Evolutionary conservation across 2,888 invertebrate genomes (phyloP), one percentile per base, ranked within the genome.

Genomic region (Pandemis heparana): DNA sequence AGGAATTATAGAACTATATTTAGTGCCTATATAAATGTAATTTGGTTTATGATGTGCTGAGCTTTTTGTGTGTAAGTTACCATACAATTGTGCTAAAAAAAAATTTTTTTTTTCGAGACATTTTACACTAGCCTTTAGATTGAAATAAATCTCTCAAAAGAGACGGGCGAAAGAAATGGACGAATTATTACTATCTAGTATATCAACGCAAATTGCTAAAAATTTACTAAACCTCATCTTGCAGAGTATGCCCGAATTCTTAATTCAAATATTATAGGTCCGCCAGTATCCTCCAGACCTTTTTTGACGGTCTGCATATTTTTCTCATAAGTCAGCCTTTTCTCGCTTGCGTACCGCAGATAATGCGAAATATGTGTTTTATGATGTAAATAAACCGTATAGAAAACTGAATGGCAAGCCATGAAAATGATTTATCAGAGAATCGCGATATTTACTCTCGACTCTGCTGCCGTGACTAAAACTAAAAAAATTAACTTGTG

Each of bases 331-430:
- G 80, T 88, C 84, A 80, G 75, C 80, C 83, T 87, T 87, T 87
- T 87, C 84, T 82, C 82, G 84, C 82, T 78, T 84, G 83, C 85
- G 85, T 85, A 85, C 85, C 32, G 82, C 87, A 79, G 80, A 87
- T 89, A 86, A 85, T 82, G 77, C 76, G 80, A 83, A 85, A 85
- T 88, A 86, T 87, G 85, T 86, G 88, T 85, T 86, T 87, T 87
- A 87, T 76, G 85, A 84, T 84, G 84, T 87, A 83, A 86, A 86
- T 86, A 75, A 60, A 71, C 63, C 67, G 60, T 74, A 75, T 71
- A 71, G 71, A 69, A 66, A 71, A 41, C 66, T 77, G 78, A 78
- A 76, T 77, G 78, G 74, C 77, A 63, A 71, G 67, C 67, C 61
- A 75, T 70, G 69, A 69, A 74, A 69, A 69, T 74, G 60, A 74